Conservation (phyloP, 2,113 vertebrate species). For the Bungarus multicinctus region DNA sequence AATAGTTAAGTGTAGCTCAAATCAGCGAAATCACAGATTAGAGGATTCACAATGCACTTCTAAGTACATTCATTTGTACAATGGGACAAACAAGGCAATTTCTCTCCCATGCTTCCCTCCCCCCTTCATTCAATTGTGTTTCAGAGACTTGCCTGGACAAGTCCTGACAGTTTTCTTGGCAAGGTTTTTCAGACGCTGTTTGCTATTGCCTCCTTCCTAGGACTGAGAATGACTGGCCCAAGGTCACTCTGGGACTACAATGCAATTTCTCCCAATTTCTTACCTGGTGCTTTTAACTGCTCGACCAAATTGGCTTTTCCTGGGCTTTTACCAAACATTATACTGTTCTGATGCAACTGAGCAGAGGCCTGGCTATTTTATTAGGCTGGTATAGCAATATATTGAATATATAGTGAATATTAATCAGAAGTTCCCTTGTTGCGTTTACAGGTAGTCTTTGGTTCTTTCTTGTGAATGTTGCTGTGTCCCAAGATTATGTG, state of each 20-base stretch:
- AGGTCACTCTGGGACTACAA: background rate
- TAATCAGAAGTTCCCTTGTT: background rate
- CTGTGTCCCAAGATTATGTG: background rate
- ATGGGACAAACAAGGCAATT: slow-evolving; percentile 10
- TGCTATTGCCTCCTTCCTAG: background rate
- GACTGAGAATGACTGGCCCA: background rate
- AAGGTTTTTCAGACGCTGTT: background rate
- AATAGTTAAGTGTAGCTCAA: background rate
- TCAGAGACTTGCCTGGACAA: background rate
- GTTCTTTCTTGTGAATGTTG: background rate
- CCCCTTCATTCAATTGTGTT: background rate
- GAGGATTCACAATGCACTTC: background rate
- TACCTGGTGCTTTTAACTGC: background rate
- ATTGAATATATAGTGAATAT: slow-evolving; percentile 6
- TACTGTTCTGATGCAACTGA: background rate
- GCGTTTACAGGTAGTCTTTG: background rate
- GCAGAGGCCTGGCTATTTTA: background rate
- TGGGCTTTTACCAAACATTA: background rate
- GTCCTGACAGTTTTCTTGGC: background rate
- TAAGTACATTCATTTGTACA: background rate
- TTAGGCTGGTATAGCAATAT: background rate
- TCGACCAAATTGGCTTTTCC: background rate
- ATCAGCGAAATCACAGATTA: slow-evolving; percentile 30
- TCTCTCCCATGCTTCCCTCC: background rate
- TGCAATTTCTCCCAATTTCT: background rate